These are phyloP conservation scores for Malacoctenus gilli DNA, from an alignment of 2,797 vertebrate species.

Conservation along the genomic window DNA sequence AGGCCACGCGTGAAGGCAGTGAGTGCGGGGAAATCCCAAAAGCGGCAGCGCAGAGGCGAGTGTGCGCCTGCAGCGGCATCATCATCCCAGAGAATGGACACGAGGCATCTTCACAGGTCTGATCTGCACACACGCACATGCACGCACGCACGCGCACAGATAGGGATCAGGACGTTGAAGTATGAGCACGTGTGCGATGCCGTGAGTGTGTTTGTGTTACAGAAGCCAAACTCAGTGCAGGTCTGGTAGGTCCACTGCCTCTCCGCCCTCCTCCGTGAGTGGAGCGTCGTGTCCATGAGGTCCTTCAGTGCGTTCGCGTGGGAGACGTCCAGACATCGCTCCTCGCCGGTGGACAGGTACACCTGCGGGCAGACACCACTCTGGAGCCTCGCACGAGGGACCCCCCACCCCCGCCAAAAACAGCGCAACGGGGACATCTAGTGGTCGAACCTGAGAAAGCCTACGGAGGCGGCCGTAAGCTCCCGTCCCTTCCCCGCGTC, in stretches of 20 bases:
- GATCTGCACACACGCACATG: conserved; percentile 65
- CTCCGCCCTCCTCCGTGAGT: conserved; percentile 41
- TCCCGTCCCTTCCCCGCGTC: conserved; percentile 4
- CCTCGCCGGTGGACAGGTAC: conserved; percentile 54
- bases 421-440: conserved; percentile 53
- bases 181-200: not conserved
- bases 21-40: conserved; percentile 80
- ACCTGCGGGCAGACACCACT: conserved; percentile 59
- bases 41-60: conserved; percentile 77
- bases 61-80: conserved; percentile 71
- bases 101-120: conserved; percentile 78
- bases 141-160: conserved; percentile 6
- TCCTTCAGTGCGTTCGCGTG: conserved; percentile 67
- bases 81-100: conserved; percentile 85
- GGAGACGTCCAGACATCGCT: conserved; percentile 79
- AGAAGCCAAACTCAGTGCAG: conserved; percentile 90
- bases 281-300: conserved; percentile 73
- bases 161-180: not conserved
- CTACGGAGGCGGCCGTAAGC: conserved; percentile 65
- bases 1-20: conserved; percentile 70
- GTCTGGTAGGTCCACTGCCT: conserved; percentile 90
- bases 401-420: too few relatives aligned
- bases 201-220: conserved; percentile 61
- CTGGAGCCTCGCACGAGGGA: too few relatives aligned
- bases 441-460: conserved; percentile 68